phyloP scores from a whole-genome alignment of 2,113 vertebrate species.

The Jaculus jaculus region DNA sequence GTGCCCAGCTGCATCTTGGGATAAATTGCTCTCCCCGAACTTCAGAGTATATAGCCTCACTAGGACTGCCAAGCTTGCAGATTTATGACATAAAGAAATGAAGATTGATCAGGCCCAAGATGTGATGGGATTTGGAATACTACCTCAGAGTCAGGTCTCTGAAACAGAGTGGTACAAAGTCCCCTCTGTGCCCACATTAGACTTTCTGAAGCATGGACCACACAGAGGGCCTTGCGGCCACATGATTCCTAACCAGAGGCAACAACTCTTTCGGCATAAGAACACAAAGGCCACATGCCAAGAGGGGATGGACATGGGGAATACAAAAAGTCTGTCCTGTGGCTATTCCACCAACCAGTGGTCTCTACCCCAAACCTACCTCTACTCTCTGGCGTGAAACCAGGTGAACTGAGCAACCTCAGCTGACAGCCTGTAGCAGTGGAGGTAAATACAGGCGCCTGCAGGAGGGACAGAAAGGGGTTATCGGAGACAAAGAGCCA shows the following conservation, averaged over 20 bases:
- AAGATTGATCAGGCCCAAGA: conserved; percentile 6
- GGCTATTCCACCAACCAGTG: neutral
- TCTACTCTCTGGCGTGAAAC: neutral
- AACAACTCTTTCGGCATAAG: neutral
- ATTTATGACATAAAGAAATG: neutral
- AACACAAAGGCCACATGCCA: neutral
- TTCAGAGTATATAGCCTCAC: neutral
- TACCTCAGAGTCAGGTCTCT: neutral
- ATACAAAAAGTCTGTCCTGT: neutral
- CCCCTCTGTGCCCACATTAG: no score
- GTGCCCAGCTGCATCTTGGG: neutral
- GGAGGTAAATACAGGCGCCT: neutral
- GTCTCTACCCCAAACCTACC: rapidly evolving
- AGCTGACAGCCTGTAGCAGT: neutral
- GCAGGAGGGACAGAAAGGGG: neutral
- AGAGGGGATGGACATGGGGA: neutral
- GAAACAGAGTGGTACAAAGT: neutral
- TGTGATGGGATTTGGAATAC: neutral
- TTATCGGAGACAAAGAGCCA: neutral
- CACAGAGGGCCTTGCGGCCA: neutral
- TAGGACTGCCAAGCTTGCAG: neutral
- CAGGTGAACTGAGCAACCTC: neutral
- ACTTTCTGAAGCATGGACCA: neutral
- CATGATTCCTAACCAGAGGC: neutral
- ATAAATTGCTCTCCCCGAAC: conserved; percentile 5